Base-by-base conservation (phyloP, 2,113 vertebrate species). In the Ceyx cyanopectus region DNA sequence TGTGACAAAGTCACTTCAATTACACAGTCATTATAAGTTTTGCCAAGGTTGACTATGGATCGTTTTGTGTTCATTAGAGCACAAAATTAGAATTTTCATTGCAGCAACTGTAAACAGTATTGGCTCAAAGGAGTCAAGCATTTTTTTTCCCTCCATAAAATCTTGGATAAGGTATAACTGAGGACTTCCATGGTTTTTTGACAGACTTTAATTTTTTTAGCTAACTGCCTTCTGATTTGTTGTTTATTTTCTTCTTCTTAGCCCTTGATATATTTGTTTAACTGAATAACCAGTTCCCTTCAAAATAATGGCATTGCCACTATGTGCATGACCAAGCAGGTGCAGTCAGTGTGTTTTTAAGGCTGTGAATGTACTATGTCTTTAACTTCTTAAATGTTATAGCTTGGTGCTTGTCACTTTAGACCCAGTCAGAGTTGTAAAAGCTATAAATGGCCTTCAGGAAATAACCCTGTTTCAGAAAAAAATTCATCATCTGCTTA, bases 81-180 rank as follows among this genome's bases (percentile, higher is more conserved):
- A 97, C 97, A 98, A 98, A 98, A 98, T 98, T 98, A 97, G 97
- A 98, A 98, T 98, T 98, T 98, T 97, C 97, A 97, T 97, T 98
- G 96, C 97, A 92, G 95, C 85, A 97, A 97, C 97, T 97, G 79
- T 98, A 98, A 98, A 97, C 94, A 97, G 95, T 90, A 89, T 95
- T 97, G 96, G 93, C 94, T 97, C 92, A 97, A 95, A 97, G 69
- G 91, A 97, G 82, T 95, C 85, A 83, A 94, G 88, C 60, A 37
- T 37, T 30, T 93, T 95, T 96, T 96, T 95, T 94, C 67, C 80
- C 77, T 93, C 91, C 94, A 92, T 97, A 97, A 97, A 97, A 96
- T 96, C 93, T 96, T 92, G 85, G 94, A 92, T 95, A 97, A 97
- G 90, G 88, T 83, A 79, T 95, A 73, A 93, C 85, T 95, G 87